These are phyloP conservation scores for Hemibagrus guttatus DNA, from an alignment of 2,797 vertebrate species.

Conservation along the genomic window DNA sequence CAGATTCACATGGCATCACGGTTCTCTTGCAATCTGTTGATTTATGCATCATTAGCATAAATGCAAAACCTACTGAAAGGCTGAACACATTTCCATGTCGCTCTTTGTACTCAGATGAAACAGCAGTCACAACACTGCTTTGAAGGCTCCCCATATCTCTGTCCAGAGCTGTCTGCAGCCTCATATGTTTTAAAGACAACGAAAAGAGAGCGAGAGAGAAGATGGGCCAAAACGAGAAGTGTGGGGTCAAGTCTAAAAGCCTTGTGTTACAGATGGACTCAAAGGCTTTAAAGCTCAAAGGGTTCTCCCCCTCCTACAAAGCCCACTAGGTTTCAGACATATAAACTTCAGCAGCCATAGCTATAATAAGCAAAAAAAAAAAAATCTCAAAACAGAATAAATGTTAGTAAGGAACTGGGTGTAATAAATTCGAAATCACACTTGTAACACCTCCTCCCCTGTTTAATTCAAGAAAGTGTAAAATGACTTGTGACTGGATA, in stretches of 20 bases:
- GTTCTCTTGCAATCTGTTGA: conserved; percentile 49
- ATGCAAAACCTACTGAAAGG: conserved; percentile 58
- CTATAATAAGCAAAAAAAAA: conserved; percentile 47
- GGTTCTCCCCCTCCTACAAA: conserved; percentile 52
- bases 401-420: conserved; percentile 23
- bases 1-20: conserved; percentile 47
- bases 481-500: conserved; percentile 8
- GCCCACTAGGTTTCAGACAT: conserved; percentile 52
- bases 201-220: conserved; percentile 51
- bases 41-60: conserved; percentile 63
- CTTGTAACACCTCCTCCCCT: not conserved
- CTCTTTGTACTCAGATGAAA: conserved; percentile 61
- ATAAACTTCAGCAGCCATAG: conserved; percentile 55
- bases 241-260: conserved; percentile 71
- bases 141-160: conserved; percentile 58
- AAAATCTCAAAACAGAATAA: conserved; percentile 32
- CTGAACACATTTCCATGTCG: conserved; percentile 58
- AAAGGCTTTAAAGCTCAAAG: conserved; percentile 67
- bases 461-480: conserved; percentile 6
- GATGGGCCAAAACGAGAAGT: conserved; percentile 52
- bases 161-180: conserved; percentile 59
- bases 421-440: conserved; percentile 34
- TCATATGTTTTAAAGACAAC: conserved; percentile 59
- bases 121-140: conserved; percentile 59
- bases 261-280: conserved; percentile 56